phyloP scores from a whole-genome alignment of 2,113 vertebrate species.

The Passer montanus region DNA sequence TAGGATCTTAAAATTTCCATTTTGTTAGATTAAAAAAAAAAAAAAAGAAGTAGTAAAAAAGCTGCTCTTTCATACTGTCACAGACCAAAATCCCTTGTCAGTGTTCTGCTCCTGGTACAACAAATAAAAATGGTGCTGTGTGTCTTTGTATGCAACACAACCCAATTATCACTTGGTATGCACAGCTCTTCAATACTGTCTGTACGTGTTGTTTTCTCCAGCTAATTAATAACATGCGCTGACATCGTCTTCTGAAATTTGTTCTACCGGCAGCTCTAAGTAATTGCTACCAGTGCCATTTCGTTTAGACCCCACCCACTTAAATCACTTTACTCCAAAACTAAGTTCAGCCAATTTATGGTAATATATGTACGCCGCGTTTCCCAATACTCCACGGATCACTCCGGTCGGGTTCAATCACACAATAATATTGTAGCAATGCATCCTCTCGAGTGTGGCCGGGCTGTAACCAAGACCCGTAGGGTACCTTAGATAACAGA shows the following conservation, averaged over 20 bases:
- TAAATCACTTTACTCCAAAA: neutral
- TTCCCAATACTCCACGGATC: neutral
- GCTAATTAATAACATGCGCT: neutral
- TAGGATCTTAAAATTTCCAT: neutral
- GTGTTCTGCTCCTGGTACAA: neutral
- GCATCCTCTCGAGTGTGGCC: rapidly evolving
- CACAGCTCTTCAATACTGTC: neutral
- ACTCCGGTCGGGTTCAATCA: neutral
- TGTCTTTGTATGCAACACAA: neutral
- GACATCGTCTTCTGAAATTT: neutral
- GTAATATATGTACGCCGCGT: neutral
- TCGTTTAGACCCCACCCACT: neutral
- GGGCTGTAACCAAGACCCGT: neutral
- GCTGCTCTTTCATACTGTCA: neutral
- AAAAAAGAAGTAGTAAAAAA: neutral
- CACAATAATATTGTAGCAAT: neutral
- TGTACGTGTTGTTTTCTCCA: neutral
- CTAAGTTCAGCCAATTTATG: neutral
- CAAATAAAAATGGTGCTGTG: neutral
- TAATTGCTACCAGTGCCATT: neutral
- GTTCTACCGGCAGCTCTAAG: neutral
- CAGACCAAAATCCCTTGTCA: neutral
- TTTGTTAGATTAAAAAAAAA: neutral
- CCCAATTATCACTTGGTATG: neutral
- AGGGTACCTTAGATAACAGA: neutral